These are phyloP conservation scores for Punctoribates punctum DNA, from an alignment of 2,888 invertebrate species.

Conservation along the genomic window DNA sequence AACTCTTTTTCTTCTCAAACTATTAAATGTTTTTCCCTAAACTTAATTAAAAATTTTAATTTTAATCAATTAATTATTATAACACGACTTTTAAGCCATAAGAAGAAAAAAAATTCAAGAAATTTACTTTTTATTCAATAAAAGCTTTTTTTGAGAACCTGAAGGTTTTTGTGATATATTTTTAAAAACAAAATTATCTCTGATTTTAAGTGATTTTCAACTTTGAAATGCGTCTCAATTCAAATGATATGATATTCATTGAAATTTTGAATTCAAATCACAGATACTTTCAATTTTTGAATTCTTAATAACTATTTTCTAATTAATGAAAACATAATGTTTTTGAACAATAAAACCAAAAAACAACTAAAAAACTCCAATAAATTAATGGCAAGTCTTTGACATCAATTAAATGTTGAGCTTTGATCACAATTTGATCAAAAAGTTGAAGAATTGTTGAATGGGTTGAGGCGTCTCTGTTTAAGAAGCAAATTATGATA, in stretches of 20 bases:
- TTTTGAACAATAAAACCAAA: not conserved
- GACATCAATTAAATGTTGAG: not conserved
- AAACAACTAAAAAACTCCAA: not conserved
- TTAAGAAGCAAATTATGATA: constrained; percentile 33
- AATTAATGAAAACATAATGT: too few species aligned
- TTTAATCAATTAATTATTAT: constrained; percentile 36
- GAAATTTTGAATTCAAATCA: not conserved
- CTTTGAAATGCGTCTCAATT: not conserved
- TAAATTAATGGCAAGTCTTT: constrained; percentile 17
- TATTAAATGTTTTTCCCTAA: constrained; percentile 5
- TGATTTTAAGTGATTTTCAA: too few species aligned
- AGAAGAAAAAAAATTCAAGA: not conserved
- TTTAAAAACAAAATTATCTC: not conserved
- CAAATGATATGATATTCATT: not conserved
- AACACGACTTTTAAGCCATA: not conserved
- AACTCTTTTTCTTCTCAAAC: constrained; percentile 3
- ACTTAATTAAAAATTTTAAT: constrained; percentile 37
- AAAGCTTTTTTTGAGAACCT: not conserved
- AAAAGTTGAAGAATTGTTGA: not conserved
- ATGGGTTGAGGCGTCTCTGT: constrained; percentile 20
- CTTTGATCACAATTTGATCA: not conserved
- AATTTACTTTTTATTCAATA: not conserved
- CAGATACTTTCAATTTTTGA: not conserved
- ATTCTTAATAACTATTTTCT: not conserved
- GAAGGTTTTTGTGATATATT: not conserved